phyloP scores from a whole-genome alignment of 2,888 invertebrate genomes.

The Lasioglossum vierecki region DNA sequence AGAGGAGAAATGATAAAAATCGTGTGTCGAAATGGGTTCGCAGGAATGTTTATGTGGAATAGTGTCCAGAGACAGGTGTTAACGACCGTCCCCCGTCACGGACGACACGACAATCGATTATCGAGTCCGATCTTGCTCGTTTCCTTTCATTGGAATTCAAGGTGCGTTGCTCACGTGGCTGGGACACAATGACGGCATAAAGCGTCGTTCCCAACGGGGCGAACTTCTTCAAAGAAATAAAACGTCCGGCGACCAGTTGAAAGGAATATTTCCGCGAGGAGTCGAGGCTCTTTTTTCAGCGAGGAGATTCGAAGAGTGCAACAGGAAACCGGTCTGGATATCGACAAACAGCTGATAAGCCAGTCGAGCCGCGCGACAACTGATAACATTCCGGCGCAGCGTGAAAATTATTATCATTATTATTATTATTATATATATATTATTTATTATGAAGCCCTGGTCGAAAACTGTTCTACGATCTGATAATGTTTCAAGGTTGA shows the following conservation, averaged over 20 bases:
- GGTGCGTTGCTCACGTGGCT: conserved; percentile 8
- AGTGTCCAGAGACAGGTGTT: conserved; percentile 4
- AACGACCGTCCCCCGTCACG: background rate
- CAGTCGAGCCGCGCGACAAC: background rate
- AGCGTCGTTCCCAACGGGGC: background rate
- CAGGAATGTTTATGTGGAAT: background rate
- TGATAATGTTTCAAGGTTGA: too few relatives aligned
- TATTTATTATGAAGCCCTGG: too few relatives aligned
- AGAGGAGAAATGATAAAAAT: background rate
- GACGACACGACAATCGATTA: conserved; percentile 22
- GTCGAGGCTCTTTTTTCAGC: background rate
- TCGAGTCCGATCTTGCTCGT: conserved; percentile 17
- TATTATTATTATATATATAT: too few relatives aligned
- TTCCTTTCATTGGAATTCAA: conserved; percentile 35
- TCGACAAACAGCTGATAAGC: conserved; percentile 13
- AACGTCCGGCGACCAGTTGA: background rate
- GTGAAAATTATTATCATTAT: background rate
- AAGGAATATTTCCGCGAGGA: background rate
- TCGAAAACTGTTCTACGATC: too few relatives aligned
- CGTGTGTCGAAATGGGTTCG: background rate
- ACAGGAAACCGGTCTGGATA: background rate
- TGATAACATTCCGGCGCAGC: background rate
- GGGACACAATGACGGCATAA: conserved; percentile 10
- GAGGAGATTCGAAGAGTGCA: background rate
- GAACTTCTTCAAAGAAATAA: background rate